Evolutionary conservation across 2,888 invertebrate species (phyloP), one percentile per base, ranked within the genome.

Genomic region (Lysandra bellargus): DNA sequence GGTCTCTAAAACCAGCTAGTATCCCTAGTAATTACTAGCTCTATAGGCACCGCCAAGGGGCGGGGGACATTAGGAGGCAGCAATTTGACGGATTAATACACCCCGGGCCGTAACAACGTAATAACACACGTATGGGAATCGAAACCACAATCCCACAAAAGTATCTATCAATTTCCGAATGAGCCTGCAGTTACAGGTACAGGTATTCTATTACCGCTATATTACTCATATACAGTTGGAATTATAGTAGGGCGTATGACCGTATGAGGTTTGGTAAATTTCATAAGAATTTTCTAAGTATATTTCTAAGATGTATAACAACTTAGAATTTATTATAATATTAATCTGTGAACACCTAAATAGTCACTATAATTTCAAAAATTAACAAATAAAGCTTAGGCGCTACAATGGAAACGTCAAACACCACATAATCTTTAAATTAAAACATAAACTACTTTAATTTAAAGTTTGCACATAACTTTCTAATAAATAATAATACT

Each of bases 11-110:
- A 69, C 9, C 64, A 69, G 33, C 30, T 12, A 14, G 69, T 14
- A 12, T 33, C 69, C 12, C 33, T 4, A 7, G 14, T 69, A 69
- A 69, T 69, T 69, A 69, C 69, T 33, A 14, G 69, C 6, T 88
- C 93, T 93, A 93, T 94, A 93, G 93, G 93, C 92, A 92, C 89
- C 92, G 92, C 89, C 89, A 40, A 7, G 90, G 91, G 94, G 93
- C 93, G 93, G 93, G 88, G 91, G 89, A 91, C 90, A 94, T 94
- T 94, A 94, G 91, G 91, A 90, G 88, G 92, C 92, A 88, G 92
- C 92, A 93, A 94, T 94, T 94, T 93, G 93, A 92, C 91, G 91
- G 90, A 93, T 92, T 90, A 91, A 92, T 88, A 90, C 89, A 90
- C 91, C 91, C 92, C 91, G 88, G 83, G 90, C 89, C 88, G 86